Base-by-base conservation (phyloP, 2,888 invertebrate species). In the Campoplex capitator region DNA sequence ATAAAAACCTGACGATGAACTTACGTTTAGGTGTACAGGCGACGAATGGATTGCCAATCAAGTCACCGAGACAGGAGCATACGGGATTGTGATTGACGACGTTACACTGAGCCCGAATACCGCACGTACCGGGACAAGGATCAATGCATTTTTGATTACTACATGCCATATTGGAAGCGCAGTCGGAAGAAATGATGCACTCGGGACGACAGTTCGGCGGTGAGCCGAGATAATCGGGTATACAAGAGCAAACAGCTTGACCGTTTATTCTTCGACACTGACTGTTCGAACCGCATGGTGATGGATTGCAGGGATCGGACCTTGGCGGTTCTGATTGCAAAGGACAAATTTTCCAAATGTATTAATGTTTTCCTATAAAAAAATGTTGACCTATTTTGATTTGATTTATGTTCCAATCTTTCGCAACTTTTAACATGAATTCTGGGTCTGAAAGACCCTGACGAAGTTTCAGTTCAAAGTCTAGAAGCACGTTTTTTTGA, bases 201-300 rank as follows among this genome's bases (percentile, higher is more conserved):
- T 97, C 97, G 2, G 97, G 96, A 87, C 96, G 95, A 93, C 97
- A 97, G 84, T 96, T 96, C 45, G 95, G 95, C 48, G 97, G 97
- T 92, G 96, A 95, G 56, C 97, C 97, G 79, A 95, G 95, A 91
- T 96, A 97, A 90, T 96, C 96, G 28, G 96, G 95, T 80, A 96
- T 94, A 92, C 97, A 97, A 87, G 95, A 95, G 91, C 97, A 97
- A 79, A 96, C 95, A 45, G 96, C 96, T 85, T 96, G 96, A 83
- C 96, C 95, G 90, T 96, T 96, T 84, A 96, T 95, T 91, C 96
- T 96, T 90, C 96, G 95, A 90, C 97, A 97, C 71, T 96, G 92
- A 83, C 97, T 96, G 93, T 97, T 96, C 32, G 96, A 94, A 28
- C 97, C 97, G 91, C 97, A 97, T 2, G 97, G 97, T 87, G 96